These are phyloP conservation scores for Myotis myotis DNA, from an alignment of 2,797 vertebrate genomes.

Conservation along the genomic window DNA sequence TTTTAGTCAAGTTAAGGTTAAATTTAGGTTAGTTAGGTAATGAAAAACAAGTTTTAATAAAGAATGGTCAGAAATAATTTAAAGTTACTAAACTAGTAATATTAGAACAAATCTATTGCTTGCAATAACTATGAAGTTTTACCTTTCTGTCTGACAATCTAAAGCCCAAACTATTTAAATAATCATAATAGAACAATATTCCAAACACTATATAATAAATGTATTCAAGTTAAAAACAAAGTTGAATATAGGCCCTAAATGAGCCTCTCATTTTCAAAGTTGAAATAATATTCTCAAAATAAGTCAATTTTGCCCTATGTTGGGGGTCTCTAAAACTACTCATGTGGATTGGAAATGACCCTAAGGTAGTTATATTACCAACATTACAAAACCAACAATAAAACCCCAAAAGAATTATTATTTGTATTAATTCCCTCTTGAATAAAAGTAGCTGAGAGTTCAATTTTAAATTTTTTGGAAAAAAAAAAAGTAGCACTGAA, in stretches of 20 bases:
- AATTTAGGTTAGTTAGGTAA: background rate
- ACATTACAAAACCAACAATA: background rate
- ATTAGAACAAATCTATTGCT: background rate
- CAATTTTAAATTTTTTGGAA: background rate
- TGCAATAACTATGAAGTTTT: background rate
- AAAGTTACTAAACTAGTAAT: background rate
- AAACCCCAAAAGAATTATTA: background rate
- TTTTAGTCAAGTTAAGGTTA: background rate
- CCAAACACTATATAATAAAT: background rate
- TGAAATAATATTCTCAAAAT: constrained; percentile 16
- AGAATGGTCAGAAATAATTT: background rate
- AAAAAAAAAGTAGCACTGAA: constrained; percentile 1
- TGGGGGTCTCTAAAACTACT: background rate
- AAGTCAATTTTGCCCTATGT: background rate
- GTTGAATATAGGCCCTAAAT: background rate
- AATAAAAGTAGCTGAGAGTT: background rate
- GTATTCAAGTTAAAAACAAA: background rate
- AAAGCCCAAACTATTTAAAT: constrained; percentile 18
- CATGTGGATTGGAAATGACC: background rate
- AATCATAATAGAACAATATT: background rate
- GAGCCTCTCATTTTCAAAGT: background rate
- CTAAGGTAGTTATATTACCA: background rate
- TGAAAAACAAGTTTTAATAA: constrained; percentile 5
- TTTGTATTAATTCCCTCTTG: background rate
- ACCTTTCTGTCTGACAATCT: background rate